These are phyloP conservation scores for Brachypalpus laphriformis DNA, from an alignment of 2,888 invertebrate genomes.

Conservation along the genomic window DNA sequence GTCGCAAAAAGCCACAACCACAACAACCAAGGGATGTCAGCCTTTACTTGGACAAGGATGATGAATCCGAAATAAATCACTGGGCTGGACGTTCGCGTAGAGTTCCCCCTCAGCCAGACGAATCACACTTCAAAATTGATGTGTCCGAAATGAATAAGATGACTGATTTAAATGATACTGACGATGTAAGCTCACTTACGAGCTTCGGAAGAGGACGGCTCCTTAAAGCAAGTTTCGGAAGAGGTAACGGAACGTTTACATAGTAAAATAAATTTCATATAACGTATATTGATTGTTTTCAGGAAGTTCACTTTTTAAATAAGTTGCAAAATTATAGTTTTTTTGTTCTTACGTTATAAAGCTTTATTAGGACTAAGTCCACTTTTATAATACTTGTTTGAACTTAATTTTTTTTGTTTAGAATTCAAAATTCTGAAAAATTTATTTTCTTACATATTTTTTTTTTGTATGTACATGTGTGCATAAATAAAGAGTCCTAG, in stretches of 20 bases:
- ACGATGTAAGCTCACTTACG: slow-evolving; percentile 70
- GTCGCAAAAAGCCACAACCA: slow-evolving; percentile 43
- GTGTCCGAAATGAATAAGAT: slow-evolving; percentile 26
- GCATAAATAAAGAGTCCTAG: not conserved
- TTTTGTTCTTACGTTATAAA: not conserved
- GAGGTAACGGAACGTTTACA: no score
- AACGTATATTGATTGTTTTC: not conserved
- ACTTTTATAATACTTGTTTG: not conserved
- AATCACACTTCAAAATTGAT: slow-evolving; percentile 75
- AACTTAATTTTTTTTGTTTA: not conserved
- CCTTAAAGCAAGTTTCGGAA: slow-evolving; percentile 46
- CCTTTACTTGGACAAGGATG: slow-evolving; percentile 49
- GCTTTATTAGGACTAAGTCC: not conserved
- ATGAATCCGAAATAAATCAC: slow-evolving; percentile 71
- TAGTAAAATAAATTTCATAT: not conserved
- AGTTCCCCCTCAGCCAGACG: slow-evolving; percentile 75
- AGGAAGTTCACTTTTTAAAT: slow-evolving; percentile 53
- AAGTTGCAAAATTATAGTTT: not conserved
- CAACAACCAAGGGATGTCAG: not conserved
- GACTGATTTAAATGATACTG: slow-evolving; percentile 65
- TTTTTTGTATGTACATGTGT: not conserved
- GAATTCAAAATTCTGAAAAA: not conserved
- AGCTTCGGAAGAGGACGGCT: slow-evolving; percentile 76
- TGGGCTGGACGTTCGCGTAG: slow-evolving; percentile 75
- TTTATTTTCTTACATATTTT: not conserved